Evolutionary conservation across 2,113 vertebrate genomes (phyloP), one percentile per base, ranked within the genome.

Genomic region (Hemiprocne comata): DNA sequence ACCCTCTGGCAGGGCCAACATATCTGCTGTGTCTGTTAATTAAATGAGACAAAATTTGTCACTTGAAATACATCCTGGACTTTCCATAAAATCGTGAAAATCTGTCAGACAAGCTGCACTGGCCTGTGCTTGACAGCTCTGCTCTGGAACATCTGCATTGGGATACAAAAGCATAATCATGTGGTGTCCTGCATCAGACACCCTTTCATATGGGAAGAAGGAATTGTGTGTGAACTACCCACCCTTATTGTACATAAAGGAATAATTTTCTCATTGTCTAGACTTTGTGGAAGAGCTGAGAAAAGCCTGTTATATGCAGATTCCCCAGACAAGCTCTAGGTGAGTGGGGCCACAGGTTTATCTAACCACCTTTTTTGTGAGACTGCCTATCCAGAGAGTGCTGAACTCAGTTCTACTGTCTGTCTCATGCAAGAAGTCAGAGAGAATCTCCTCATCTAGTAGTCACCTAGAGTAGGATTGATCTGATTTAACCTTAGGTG

Each of bases 11-110:
- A 81, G 42, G 60, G 57, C 42, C 38, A 86, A 26, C 9, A 3
- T n/a, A 75, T 40, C 38, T 64, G 42, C 58, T 81, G 48, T 67
- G 51, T 89, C 64, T 80, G n/a, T 90, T 95, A 86, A 88, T 95
- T 64, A 80, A 93, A 81, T 75, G 57, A 64, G 61, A 84, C 38
- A 55, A 26, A 60, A 36, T 85, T 53, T 23, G 4, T 81, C 87
- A 67, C 65, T 86, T 94, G 38, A 79, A 94, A 87, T 48, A 60
- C 51, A 80, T 88, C 42, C 51, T 5, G 10, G 57, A 42, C 57
- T 84, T 90, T 34, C 80, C 44, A 72, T n/a, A 34, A 4, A 75
- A 20, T 67, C 57, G 57, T 21, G 53, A 74, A 91, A 64, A 86
- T 50, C 42, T 71, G 29, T 65, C 83, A 78, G 64, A 78, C 48